phyloP scores from a whole-genome alignment of 2,888 invertebrate species.

The Stenodema calcarata region DNA sequence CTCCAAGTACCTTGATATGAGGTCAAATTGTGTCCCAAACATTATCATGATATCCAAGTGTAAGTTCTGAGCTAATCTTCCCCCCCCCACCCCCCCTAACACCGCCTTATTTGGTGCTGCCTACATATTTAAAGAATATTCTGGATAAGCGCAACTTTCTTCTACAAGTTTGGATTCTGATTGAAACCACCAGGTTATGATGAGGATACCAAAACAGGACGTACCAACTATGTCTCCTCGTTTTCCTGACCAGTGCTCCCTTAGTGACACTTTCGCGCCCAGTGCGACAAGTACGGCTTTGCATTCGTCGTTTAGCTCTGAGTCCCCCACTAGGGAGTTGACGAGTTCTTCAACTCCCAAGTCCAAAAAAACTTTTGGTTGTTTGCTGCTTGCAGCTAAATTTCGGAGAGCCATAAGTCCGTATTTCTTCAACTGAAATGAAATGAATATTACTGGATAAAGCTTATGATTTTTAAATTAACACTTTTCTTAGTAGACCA shows the following conservation, averaged over 20 bases:
- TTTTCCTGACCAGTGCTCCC: neutral
- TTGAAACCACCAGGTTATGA: too few relatives aligned
- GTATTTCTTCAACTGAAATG: neutral
- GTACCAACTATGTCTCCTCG: constrained; percentile 7
- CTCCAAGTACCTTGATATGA: too few relatives aligned
- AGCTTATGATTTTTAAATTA: too few relatives aligned
- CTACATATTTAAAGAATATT: too few relatives aligned
- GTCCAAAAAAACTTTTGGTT: neutral
- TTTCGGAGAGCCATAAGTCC: constrained; percentile 17
- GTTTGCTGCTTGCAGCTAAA: neutral
- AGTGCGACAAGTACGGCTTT: neutral
- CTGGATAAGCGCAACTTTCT: too few relatives aligned
- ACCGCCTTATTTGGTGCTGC: too few relatives aligned
- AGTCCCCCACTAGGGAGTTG: neutral
- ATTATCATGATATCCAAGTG: too few relatives aligned
- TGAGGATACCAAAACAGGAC: neutral
- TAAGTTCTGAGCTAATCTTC: too few relatives aligned
- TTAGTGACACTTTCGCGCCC: neutral
- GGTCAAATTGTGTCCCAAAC: too few relatives aligned
- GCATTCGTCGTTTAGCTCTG: neutral
- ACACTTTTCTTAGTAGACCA: too few relatives aligned
- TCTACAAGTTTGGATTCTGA: too few relatives aligned
- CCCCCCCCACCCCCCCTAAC: too few relatives aligned
- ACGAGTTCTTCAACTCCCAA: neutral
- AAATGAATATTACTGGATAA: neutral